phyloP scores from a whole-genome alignment of 2,797 vertebrate species.

The Etheostoma nigrum region DNA sequence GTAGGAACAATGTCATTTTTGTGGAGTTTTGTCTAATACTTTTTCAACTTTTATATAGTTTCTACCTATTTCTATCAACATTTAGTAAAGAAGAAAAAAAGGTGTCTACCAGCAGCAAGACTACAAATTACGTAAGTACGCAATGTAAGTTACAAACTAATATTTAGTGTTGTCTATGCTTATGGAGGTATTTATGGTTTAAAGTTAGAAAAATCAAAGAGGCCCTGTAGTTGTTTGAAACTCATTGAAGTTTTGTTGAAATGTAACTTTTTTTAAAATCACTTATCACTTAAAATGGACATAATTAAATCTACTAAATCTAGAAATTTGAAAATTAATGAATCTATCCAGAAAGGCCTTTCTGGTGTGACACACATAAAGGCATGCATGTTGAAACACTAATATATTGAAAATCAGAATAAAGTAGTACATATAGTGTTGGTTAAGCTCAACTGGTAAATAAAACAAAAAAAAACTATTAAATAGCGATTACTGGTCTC shows the following conservation, averaged over 20 bases:
- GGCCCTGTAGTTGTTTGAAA: neutral
- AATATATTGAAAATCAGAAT: neutral
- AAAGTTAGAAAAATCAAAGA: neutral
- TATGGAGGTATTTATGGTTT: neutral
- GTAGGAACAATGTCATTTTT: neutral
- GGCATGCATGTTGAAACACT: neutral
- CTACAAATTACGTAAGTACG: slow-evolving; percentile 43
- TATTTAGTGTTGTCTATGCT: neutral
- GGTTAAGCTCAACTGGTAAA: neutral
- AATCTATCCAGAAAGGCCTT: neutral
- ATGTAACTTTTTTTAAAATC: neutral
- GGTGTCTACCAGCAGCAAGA: neutral
- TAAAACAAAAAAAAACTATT: neutral
- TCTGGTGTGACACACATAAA: neutral
- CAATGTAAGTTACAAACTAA: neutral
- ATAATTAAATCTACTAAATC: neutral
- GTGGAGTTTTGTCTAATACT: neutral
- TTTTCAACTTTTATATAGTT: slow-evolving; percentile 16
- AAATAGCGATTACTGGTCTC: neutral
- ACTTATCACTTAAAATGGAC: neutral
- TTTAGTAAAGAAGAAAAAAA: neutral
- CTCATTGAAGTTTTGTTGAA: neutral
- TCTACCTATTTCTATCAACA: neutral
- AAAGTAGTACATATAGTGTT: neutral
- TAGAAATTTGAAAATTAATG: neutral